Conservation (phyloP, 2,888 invertebrate species). For the Lycia hirtaria region DNA sequence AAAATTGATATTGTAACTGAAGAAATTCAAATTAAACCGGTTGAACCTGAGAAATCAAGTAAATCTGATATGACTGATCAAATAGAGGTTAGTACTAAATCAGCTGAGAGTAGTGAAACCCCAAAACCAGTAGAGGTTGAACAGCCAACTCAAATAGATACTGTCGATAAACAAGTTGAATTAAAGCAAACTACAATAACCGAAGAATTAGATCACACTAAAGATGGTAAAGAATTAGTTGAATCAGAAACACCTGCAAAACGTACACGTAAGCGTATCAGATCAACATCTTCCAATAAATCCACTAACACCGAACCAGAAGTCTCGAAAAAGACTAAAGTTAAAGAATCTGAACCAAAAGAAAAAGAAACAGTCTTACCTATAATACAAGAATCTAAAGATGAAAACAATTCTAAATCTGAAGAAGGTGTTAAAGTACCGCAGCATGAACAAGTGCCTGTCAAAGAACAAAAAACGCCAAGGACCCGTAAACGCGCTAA, state of each 20-base stretch:
- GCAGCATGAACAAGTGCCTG: conserved; percentile 18
- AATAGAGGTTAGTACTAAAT: not conserved
- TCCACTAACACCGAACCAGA: conserved; percentile 10
- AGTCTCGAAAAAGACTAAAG: not conserved
- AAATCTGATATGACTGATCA: not conserved
- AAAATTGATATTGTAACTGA: not conserved
- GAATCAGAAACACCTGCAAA: conserved; percentile 24
- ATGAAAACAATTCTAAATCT: not conserved
- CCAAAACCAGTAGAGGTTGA: not conserved
- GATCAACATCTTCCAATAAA: conserved; percentile 53
- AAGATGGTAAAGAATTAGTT: conserved; percentile 2
- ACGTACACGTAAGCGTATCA: conserved; percentile 48
- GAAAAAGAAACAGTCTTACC: not conserved
- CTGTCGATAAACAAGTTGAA: conserved; percentile 2
- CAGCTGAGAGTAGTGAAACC: not conserved
- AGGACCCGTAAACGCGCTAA: conserved; percentile 33
- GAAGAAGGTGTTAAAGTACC: not conserved
- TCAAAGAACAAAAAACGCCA: conserved; percentile 28
- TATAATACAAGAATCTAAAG: not conserved
- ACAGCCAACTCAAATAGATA: conserved; percentile 1
- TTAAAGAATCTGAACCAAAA: not conserved
- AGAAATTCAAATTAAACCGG: not conserved
- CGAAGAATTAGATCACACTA: not conserved
- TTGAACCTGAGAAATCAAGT: not conserved
- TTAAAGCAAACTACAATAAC: not conserved